Evolutionary conservation across 2,888 invertebrate species (phyloP).

Genomic region (Alloscopus bannaensis): DNA sequence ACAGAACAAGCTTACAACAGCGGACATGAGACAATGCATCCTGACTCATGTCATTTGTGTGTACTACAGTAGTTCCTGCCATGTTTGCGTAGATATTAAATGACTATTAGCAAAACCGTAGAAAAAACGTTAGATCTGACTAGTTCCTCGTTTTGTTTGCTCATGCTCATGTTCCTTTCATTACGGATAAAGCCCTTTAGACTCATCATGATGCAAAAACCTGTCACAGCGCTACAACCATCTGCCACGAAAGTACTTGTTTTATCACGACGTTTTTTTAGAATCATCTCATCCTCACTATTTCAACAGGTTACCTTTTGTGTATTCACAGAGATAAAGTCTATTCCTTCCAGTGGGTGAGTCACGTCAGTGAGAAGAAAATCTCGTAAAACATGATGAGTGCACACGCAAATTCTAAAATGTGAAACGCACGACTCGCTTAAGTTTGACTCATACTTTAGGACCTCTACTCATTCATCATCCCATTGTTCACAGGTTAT

Average conservation of each 20-base stretch:
- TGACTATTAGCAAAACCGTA: conserved; percentile 16
- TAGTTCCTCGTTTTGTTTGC: conserved; percentile 44
- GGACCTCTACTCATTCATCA: conserved; percentile 5
- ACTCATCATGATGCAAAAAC: background rate
- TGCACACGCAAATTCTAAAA: conserved; percentile 13
- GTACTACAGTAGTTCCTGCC: background rate
- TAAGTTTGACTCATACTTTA: conserved; percentile 31
- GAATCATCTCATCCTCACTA: too few relatives aligned
- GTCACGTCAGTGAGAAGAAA: background rate
- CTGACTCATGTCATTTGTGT: conserved; percentile 36
- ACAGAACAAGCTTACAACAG: background rate
- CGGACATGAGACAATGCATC: conserved; percentile 31
- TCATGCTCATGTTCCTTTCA: conserved; percentile 40
- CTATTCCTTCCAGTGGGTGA: background rate
- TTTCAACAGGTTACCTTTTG: too few relatives aligned
- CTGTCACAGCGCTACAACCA: conserved; percentile 46
- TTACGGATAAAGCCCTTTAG: background rate
- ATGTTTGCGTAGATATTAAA: conserved; percentile 24
- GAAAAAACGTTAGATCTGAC: conserved; percentile 6
- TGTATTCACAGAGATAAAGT: too few relatives aligned
- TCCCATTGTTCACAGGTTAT: too few relatives aligned
- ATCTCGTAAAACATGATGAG: conserved; percentile 3
- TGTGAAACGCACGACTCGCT: conserved; percentile 34
- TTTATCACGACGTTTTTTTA: too few relatives aligned
- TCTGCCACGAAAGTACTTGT: conserved; percentile 9